Percentiles rank a stretch among this genome's conserved stretches.
Evolutionary conservation across 1,140 invertebrate genomes (phyloP).

Genomic region (Potamilus streckersoni): DNA sequence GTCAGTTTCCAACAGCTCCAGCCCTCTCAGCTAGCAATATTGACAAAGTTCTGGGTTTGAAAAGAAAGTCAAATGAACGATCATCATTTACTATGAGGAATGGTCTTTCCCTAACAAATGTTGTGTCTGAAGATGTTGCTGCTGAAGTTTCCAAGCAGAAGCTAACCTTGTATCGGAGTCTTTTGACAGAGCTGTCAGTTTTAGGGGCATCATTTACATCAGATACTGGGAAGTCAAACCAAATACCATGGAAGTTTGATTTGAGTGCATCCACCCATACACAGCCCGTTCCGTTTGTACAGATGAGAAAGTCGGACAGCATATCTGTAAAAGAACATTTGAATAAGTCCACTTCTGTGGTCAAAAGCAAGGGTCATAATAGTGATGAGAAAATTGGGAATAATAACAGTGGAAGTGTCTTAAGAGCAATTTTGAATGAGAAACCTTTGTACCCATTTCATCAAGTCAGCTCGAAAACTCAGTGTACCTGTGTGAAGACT

Average conservation of each 20-base stretch:
- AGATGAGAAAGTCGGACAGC: background rate
- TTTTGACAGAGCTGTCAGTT: slow-evolving; percentile 44
- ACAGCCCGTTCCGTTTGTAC: slow-evolving; percentile 1
- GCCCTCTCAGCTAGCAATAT: slow-evolving; percentile 47
- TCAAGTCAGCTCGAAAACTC: background rate
- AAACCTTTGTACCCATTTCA: background rate
- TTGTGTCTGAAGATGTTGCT: slow-evolving; percentile 51
- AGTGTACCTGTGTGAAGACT: background rate
- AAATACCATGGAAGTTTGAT: slow-evolving; percentile 9
- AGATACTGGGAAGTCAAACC: slow-evolving; percentile 8
- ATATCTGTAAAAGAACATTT: background rate
- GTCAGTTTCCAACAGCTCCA: slow-evolving; percentile 49
- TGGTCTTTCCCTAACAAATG: slow-evolving; percentile 36
- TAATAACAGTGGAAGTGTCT: background rate
- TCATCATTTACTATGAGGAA: background rate
- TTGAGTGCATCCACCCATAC: background rate
- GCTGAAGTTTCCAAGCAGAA: slow-evolving; percentile 51
- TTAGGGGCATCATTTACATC: slow-evolving; percentile 18
- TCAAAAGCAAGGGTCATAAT: background rate
- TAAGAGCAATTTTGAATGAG: slow-evolving; percentile 1
- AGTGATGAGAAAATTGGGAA: background rate
- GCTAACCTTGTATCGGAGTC: slow-evolving; percentile 48
- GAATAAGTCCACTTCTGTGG: background rate
- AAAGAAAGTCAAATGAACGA: slow-evolving; percentile 24
- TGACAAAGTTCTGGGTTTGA: slow-evolving; percentile 53